Base-by-base conservation (phyloP, 2,888 invertebrate species). In the Brachypterus glaber region DNA sequence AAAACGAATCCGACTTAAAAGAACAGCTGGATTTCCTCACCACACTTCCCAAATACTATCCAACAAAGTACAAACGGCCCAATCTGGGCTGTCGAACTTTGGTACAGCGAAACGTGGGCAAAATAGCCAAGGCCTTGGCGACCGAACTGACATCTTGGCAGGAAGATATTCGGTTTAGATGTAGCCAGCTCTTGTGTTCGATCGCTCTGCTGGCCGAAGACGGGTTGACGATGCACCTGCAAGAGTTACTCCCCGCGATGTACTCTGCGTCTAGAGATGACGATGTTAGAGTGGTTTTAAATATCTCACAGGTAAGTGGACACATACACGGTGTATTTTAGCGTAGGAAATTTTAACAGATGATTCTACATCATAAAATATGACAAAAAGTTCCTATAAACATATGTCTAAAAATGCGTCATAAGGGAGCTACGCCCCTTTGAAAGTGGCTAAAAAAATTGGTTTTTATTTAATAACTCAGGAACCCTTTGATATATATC, bases 1-100 rank as follows among this genome's bases (percentile, higher is more conserved):
- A 95, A 62, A 95, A 95, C 64, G 84, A 91, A 54, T 76, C 79
- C 30, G 89, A 93, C 43, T 64, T 92, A 1, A 89, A 88, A 57
- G 85, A 90, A 58, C 78, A 80, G 61, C 64, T 84, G 34, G 88
- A 92, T 62, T 87, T 83, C 59, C 70, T 80, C 5, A 73, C 73
- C 38, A 71, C 75, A 35, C 66, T 71, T 2, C 79, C 80, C 0
- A 56, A 67, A 3, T 82, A 89, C 59, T 92, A 92, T 66, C 90
- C 90, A 1, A 59, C 70, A 30, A 64, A 71, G 48, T 65, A 84
- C 8, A 68, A 70, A 40, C 73, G 92, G n/a, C 91, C 92, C 0
- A 86, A 85, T 54, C 69, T 92, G 13, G 92, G 92, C 1, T 95
- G 95, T 57, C 76, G 92, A 5, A 71, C 72, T 2, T 64, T 95